phyloP scores from a whole-genome alignment of 1,140 invertebrate genomes.

The Drosophila grimshawi region DNA sequence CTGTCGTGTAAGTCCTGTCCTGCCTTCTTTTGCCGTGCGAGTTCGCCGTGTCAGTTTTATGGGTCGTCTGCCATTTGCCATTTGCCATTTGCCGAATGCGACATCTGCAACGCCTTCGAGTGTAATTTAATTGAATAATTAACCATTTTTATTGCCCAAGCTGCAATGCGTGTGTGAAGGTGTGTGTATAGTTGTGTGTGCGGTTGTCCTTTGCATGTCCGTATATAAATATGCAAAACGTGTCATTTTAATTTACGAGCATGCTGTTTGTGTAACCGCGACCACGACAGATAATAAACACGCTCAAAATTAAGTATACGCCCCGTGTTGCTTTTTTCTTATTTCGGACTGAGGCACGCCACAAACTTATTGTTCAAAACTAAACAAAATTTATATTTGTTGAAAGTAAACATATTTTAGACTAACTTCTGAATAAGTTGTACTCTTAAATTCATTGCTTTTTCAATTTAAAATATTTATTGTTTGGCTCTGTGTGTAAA shows the following conservation, averaged over 20 bases:
- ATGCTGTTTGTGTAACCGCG: conserved; percentile 63
- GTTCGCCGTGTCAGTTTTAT: conserved; percentile 75
- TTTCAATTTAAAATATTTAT: no score
- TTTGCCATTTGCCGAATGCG: conserved; percentile 73
- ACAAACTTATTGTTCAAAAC: not conserved
- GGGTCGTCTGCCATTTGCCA: conserved; percentile 74
- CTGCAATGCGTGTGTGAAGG: conserved; percentile 33
- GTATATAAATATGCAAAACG: conserved; percentile 72
- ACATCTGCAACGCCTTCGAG: conserved; percentile 71
- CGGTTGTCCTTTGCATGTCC: not conserved
- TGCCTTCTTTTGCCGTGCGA: conserved; percentile 48
- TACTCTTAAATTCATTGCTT: no score
- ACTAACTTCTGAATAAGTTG: no score
- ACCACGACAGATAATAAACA: conserved; percentile 77
- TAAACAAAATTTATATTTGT: not conserved
- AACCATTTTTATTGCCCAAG: conserved; percentile 74
- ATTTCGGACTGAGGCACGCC: not conserved
- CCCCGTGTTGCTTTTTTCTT: conserved; percentile 15
- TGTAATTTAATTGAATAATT: conserved; percentile 83
- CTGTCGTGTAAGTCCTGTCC: not conserved
- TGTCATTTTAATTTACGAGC: conserved; percentile 82
- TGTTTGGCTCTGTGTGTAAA: no score
- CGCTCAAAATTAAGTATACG: conserved; percentile 76
- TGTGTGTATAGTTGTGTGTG: not conserved
- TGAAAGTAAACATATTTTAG: not conserved